Percentiles rank a stretch among this genome's conserved stretches.
phyloP scores from a whole-genome alignment of 2,888 invertebrate genomes.

The Xestia rhomboidea region DNA sequence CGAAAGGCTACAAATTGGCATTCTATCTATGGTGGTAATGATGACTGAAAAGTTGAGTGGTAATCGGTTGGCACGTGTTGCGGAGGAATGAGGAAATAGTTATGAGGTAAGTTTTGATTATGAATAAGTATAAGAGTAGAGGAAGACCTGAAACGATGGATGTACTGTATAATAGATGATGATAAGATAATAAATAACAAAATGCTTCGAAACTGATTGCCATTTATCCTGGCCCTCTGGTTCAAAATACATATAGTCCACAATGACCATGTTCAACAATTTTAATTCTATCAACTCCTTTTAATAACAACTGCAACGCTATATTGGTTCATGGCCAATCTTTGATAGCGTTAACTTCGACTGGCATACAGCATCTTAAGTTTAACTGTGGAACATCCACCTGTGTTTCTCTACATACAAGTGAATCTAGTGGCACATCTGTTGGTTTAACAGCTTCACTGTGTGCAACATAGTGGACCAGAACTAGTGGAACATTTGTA shows the following conservation, averaged over 20 bases:
- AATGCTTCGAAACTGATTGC: background rate
- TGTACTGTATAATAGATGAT: no score
- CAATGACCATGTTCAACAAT: background rate
- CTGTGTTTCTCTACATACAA: constrained; percentile 28
- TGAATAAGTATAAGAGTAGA: no score
- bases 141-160: no score
- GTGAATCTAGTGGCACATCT: constrained; percentile 14
- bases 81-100: no score
- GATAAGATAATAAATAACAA: no score
- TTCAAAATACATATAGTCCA: no score
- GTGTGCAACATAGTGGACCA: constrained; percentile 47
- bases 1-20: background rate
- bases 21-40: no score
- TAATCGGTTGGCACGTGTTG: no score
- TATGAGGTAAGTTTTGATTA: no score
- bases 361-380: constrained; percentile 2
- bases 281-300: background rate
- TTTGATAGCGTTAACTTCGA: constrained; percentile 7
- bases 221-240: no score
- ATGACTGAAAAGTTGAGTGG: no score
- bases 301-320: background rate
- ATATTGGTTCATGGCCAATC: background rate
- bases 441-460: constrained; percentile 39
- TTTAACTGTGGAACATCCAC: constrained; percentile 11
- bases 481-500: background rate